Conservation (phyloP, 2,113 vertebrate species). For the Dascyllus trimaculatus region DNA sequence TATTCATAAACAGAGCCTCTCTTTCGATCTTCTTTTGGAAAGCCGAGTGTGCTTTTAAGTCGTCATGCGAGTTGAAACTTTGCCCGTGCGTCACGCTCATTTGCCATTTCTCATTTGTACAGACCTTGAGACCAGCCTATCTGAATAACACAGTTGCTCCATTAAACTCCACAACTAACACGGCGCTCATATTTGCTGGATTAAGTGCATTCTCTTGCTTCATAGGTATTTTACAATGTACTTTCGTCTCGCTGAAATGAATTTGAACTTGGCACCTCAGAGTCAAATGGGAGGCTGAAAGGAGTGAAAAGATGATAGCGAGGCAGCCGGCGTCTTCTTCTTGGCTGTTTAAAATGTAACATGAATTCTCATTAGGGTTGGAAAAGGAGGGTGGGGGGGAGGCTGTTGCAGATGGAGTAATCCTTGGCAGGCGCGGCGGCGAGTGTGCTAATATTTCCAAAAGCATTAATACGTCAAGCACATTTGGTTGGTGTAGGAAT, state of each 20-base stretch:
- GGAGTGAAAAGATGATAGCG: conserved; percentile 58
- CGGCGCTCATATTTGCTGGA: conserved; percentile 48
- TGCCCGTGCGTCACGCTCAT: conserved; percentile 55
- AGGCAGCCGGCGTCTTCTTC: conserved; percentile 34
- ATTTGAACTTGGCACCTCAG: conserved; percentile 61
- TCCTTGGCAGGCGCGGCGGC: conserved; percentile 65
- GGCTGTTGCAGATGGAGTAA: conserved; percentile 69
- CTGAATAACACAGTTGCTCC: conserved; percentile 58
- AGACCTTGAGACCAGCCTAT: conserved; percentile 52
- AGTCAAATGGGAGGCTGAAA: conserved; percentile 54
- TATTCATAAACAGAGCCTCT: conserved; percentile 43
- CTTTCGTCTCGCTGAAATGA: conserved; percentile 53
- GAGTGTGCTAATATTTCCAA: conserved; percentile 71
- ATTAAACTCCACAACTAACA: conserved; percentile 54
- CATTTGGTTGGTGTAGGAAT: conserved; percentile 38
- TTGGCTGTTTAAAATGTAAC: conserved; percentile 65
- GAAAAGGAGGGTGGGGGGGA: conserved; percentile 23
- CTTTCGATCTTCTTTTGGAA: conserved; percentile 41
- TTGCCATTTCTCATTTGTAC: conserved; percentile 64
- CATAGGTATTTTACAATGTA: conserved; percentile 52
- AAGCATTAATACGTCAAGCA: conserved; percentile 67
- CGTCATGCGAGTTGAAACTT: conserved; percentile 41
- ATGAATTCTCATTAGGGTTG: conserved; percentile 73
- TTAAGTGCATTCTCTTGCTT: conserved; percentile 69
- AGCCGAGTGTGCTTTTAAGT: conserved; percentile 60